A percentile compares a stretch with the other conserved stretches of the same genome.
phyloP scores from a whole-genome alignment of 1,140 invertebrate species.

The Fopius arisanus region DNA sequence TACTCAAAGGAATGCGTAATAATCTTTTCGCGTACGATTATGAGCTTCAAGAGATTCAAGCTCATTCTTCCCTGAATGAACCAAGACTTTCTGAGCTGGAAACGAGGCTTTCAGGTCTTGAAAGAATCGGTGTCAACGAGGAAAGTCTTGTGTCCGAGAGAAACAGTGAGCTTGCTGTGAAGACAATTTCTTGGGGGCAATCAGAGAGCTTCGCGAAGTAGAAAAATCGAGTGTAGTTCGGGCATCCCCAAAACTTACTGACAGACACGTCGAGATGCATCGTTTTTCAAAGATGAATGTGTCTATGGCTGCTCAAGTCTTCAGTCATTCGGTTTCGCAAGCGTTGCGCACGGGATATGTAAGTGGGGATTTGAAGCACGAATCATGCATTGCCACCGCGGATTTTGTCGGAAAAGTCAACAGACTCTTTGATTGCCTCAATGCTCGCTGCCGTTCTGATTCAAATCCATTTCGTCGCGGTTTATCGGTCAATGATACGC shows the following conservation, averaged over 20 bases:
- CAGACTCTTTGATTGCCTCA: slow-evolving; percentile 39
- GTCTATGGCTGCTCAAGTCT: not conserved
- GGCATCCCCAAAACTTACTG: not conserved
- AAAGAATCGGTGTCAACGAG: not conserved
- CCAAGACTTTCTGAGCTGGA: slow-evolving; percentile 14
- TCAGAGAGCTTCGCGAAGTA: slow-evolving; percentile 14
- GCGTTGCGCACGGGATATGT: slow-evolving; percentile 25
- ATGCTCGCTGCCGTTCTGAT: slow-evolving; percentile 21
- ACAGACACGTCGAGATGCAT: too few species aligned
- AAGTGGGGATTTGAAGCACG: slow-evolving; percentile 24
- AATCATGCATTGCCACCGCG: slow-evolving; percentile 18
- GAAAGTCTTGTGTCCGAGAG: not conserved
- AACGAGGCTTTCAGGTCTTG: not conserved
- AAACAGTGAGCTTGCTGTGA: not conserved
- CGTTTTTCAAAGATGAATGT: not conserved
- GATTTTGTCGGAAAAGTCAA: slow-evolving; percentile 33
- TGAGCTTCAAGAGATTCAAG: too few species aligned
- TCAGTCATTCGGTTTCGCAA: slow-evolving; percentile 8
- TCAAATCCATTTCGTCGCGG: slow-evolving; percentile 30
- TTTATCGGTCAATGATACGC: slow-evolving; percentile 26
- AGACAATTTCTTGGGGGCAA: too few species aligned
- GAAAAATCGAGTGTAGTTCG: slow-evolving; percentile 5
- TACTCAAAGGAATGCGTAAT: not conserved
- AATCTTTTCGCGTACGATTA: too few species aligned
- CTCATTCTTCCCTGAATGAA: too few species aligned